These are phyloP conservation scores for Elephantulus edwardii DNA, from an alignment of 2,113 vertebrate genomes.

Conservation along the genomic window DNA sequence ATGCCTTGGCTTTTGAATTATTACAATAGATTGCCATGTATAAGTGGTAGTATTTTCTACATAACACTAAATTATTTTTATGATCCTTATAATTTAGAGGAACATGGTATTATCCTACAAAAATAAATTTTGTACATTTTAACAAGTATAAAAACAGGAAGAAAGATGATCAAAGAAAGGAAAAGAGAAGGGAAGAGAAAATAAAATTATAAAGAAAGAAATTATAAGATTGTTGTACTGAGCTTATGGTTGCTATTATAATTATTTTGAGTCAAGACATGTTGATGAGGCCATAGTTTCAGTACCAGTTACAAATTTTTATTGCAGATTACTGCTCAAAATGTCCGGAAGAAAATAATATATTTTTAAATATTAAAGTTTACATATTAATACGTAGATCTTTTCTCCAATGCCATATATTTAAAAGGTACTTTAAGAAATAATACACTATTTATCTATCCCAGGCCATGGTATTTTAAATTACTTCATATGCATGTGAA, in stretches of 20 bases:
- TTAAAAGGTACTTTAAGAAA: not conserved
- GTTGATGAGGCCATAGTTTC: not conserved
- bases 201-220: not conserved
- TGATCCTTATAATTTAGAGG: conserved; percentile 26
- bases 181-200: not conserved
- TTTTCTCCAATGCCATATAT: not conserved
- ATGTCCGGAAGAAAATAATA: not conserved
- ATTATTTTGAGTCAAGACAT: not conserved
- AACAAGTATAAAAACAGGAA: not conserved
- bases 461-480: no score
- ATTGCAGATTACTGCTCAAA: not conserved
- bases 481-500: no score
- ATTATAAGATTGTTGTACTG: not conserved
- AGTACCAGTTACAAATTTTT: not conserved
- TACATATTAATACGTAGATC: not conserved
- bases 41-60: conserved; percentile 37
- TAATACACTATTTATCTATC: no score
- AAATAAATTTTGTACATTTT: not conserved
- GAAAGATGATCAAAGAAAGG: not conserved
- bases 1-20: conserved; percentile 48
- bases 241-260: not conserved
- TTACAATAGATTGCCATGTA: not conserved
- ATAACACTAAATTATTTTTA: conserved; percentile 47
- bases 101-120: not conserved
- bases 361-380: not conserved